Base-by-base conservation (phyloP, 2,888 invertebrate species). In the Atrina japonica region DNA sequence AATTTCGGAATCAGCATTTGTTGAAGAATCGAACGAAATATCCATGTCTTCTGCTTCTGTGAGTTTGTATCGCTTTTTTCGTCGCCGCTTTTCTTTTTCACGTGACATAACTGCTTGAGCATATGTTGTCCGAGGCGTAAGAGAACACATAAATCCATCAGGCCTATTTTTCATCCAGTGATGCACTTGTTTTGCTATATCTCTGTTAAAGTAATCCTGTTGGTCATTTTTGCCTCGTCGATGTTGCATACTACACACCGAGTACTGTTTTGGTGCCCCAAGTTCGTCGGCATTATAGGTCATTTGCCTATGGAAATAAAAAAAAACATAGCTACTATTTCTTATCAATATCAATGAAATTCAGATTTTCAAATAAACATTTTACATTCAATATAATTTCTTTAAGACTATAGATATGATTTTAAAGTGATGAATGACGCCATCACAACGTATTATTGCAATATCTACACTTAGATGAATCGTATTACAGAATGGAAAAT, bases 161-260 rank as follows among this genome's bases (percentile, higher is more conserved):
- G 56, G 58, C 35, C 67, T 66, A 18, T 56, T 56, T 47, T 59
- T 66, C 71, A 72, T 72, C 71, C 71, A 72, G 5, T 49, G 49
- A n/a, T 72, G 52, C 1, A 72, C 71, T 56, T 72, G 71, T 29
- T 64, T 60, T 1, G 53, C 71, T 35, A 66, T 72, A 11, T 72
- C 70, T 25, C 35, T 66, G 43, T 66, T 70, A 45, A 50, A 61
- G 9, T 49, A 25, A 25, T 67, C 43, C 14, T 43, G 30, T 9
- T 47, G 49, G 18, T 61, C 18, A 1, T 30, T 27, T 21, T 29
- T 35, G 5, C 21, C 21, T 3, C 9, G 30, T 40, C 40, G 35
- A 11, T 23, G 56, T 40, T 56, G 40, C 56, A 56, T 56, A 11
- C 23, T 35, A 5, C 35, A 56, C 56, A 56, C 18, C 14, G 40